Evolutionary conservation across 2,113 vertebrate genomes (phyloP).

Genomic region (Bucco capensis): DNA sequence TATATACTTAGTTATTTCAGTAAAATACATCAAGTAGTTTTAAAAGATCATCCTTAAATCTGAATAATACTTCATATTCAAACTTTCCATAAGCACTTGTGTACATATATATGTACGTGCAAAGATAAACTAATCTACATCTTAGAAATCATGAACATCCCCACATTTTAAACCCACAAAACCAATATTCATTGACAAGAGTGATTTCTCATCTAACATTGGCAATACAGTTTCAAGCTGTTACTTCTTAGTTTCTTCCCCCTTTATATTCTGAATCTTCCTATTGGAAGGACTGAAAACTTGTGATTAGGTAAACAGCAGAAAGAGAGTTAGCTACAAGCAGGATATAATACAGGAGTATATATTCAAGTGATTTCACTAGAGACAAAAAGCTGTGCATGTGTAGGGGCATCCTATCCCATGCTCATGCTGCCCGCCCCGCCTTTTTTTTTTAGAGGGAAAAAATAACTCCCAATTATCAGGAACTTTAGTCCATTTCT

Average conservation of each 20-base stretch:
- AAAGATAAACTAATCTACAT: not conserved
- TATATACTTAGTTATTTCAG: not conserved
- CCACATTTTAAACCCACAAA: not conserved
- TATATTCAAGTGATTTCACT: not conserved
- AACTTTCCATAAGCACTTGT: not conserved
- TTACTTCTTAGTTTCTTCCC: not conserved
- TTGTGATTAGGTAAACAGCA: not conserved
- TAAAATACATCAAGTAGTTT: not conserved
- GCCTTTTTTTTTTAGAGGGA: not conserved
- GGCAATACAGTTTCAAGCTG: not conserved
- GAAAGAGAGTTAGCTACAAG: not conserved
- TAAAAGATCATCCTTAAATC: not conserved
- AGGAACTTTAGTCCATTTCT: constrained; percentile 9
- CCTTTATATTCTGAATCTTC: not conserved
- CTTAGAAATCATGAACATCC: not conserved
- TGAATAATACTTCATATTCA: not conserved
- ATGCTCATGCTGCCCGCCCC: not conserved
- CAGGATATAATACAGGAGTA: not conserved
- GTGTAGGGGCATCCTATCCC: not conserved
- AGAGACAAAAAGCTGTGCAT: not conserved
- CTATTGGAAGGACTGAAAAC: not conserved
- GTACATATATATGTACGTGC: not conserved
- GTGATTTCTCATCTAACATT: not conserved
- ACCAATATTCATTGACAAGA: not conserved
- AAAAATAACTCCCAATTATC: not conserved